These are phyloP conservation scores for Dynastes maya DNA, from an alignment of 2,888 invertebrate species.

Conservation along the genomic window DNA sequence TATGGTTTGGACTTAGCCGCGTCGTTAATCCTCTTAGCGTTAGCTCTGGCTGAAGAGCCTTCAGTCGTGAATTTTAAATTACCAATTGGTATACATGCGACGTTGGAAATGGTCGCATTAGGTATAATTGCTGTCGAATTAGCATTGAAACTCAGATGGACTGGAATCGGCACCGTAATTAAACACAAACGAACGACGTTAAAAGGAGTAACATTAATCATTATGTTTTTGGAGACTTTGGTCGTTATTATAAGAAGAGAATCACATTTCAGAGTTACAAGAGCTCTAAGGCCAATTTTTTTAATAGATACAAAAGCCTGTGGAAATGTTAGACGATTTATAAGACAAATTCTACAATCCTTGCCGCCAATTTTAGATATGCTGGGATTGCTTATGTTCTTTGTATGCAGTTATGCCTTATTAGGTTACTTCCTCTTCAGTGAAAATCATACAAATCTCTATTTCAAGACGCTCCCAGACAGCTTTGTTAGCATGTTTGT, in stretches of 20 bases:
- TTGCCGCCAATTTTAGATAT: constrained; percentile 91
- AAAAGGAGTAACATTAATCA: constrained; percentile 84
- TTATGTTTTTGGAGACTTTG: constrained; percentile 89
- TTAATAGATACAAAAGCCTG: constrained; percentile 89
- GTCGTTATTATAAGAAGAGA: constrained; percentile 86
- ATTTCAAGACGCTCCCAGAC: constrained; percentile 85
- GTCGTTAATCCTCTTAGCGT: constrained; percentile 80
- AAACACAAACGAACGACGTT: constrained; percentile 89
- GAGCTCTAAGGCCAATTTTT: constrained; percentile 90
- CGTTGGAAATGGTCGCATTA: constrained; percentile 85
- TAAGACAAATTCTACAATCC: constrained; percentile 87
- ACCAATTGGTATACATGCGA: constrained; percentile 86
- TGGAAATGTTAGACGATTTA: constrained; percentile 83
- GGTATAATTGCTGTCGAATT: constrained; percentile 85
- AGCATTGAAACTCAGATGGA: constrained; percentile 87
- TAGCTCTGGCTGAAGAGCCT: constrained; percentile 88
- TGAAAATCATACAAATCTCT: constrained; percentile 80
- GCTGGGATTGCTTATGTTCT: constrained; percentile 87
- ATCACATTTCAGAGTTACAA: constrained; percentile 89
- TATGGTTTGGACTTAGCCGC: constrained; percentile 86
- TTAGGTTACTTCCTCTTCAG: constrained; percentile 89
- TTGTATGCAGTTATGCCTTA: constrained; percentile 87
- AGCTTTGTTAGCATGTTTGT: constrained; percentile 93
- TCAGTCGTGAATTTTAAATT: constrained; percentile 81
- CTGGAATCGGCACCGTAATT: constrained; percentile 87